phyloP scores from a whole-genome alignment of 2,797 vertebrate species.

The Galagoides demidoff region DNA sequence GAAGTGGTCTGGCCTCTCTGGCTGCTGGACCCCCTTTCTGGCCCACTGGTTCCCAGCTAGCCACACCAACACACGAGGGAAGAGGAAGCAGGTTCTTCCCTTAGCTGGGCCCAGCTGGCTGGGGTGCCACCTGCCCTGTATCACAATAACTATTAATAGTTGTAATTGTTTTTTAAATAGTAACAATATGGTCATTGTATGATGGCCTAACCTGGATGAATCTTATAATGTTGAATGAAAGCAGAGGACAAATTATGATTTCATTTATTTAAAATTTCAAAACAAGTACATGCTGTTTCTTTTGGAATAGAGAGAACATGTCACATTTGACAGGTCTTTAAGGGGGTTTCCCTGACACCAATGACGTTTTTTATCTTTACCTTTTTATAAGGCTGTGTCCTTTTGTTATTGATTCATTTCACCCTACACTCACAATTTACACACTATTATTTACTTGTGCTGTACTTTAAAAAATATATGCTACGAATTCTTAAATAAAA shows the following conservation, averaged over 20 bases:
- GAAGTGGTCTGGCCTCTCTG: too few relatives aligned
- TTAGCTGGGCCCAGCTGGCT: too few relatives aligned
- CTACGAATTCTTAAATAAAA: conserved; percentile 1
- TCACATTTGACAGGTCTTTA: background rate
- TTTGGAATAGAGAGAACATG: background rate
- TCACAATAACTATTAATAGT: background rate
- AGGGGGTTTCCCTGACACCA: fast-evolving
- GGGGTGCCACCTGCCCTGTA: too few relatives aligned
- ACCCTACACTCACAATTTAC: background rate
- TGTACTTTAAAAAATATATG: background rate
- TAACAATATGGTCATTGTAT: background rate
- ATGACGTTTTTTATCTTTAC: background rate
- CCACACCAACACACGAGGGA: too few relatives aligned
- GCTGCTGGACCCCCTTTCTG: too few relatives aligned
- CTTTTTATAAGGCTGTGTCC: background rate
- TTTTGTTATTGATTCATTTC: background rate
- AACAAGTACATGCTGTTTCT: background rate
- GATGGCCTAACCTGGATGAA: background rate
- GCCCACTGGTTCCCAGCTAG: too few relatives aligned
- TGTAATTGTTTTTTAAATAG: background rate
- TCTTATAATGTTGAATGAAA: background rate
- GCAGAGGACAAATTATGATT: background rate
- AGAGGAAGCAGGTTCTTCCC: too few relatives aligned
- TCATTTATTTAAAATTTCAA: background rate
- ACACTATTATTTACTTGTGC: background rate